Percentiles rank a stretch among this genome's conserved stretches.
phyloP scores from a whole-genome alignment of 2,113 vertebrate genomes.

The Charadrius vociferus region DNA sequence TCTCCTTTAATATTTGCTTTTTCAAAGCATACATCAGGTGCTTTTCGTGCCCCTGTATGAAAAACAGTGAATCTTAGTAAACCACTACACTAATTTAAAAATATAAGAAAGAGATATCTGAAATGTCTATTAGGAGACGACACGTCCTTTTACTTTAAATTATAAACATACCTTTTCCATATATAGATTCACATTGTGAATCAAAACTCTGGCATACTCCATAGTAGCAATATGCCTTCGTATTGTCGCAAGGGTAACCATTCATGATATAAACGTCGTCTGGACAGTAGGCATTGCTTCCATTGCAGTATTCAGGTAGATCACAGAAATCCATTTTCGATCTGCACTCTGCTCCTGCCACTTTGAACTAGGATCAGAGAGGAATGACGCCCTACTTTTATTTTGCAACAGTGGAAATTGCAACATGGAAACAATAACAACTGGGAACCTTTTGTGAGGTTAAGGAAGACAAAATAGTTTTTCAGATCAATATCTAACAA shows the following conservation, averaged over 20 bases:
- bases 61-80: neutral
- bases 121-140: neutral
- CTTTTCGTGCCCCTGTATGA: conserved; percentile 79
- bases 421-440: neutral
- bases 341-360: conserved; percentile 81
- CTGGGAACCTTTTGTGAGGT: neutral
- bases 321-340: conserved; percentile 75
- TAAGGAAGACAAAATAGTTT: neutral
- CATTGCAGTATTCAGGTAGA: conserved; percentile 86
- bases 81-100: neutral
- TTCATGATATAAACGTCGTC: conserved; percentile 83
- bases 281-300: conserved; percentile 77
- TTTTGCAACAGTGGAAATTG: neutral
- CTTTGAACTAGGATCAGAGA: conserved; percentile 74
- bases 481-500: neutral
- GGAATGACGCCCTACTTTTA: neutral
- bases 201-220: conserved; percentile 87
- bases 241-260: conserved; percentile 76
- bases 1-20: conserved; percentile 76
- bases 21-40: conserved; percentile 79
- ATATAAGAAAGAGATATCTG: neutral
- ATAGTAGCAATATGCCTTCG: conserved; percentile 82
- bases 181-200: conserved; percentile 82
- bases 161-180: conserved; percentile 75
- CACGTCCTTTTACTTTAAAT: neutral